Base-by-base conservation (phyloP, 2,113 vertebrate species). In the Phylloscopus trochilus region DNA sequence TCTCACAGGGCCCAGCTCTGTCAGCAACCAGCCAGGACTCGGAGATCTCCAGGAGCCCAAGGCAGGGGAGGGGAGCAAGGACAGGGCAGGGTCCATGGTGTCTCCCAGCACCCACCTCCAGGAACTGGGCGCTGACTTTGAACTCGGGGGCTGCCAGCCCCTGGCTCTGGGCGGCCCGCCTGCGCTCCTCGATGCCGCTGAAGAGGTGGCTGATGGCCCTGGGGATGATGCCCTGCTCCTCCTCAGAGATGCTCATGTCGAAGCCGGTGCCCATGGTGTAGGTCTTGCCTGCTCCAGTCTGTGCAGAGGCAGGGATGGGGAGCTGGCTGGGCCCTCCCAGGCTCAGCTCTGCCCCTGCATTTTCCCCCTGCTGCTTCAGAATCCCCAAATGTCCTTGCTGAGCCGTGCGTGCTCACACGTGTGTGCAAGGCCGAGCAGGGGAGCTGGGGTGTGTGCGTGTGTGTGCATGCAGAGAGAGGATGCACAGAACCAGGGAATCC, bases 121-220 rank as follows among this genome's bases (percentile, higher is more conserved):
- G 98, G 97, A 99, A 99, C 96, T 99, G 99, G 43, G 99, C 99
- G 87, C 98, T 99, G 98, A 99, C 99, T 99, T 99, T 99, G 96
- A 99, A 99, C 91, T 99, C 99, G 0, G 99, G 99, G 0, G 98
- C 98, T 0, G 98, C 97, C 41, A 88, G 11, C 1, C 98, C 98
- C 10, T 92, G 92, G 16, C 98, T 97, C 96, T 98, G 98, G 0
- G 99, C 98, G 1, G 66, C 97, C 4, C 21, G 70, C 91, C 93
- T 98, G 70, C 98, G 98, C 85, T 93, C 97, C 20, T 98, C 98
- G 16, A 99, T 99, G 81, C 99, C 99, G 15, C 98, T 95, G 73
- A 99, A 99, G 87, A 99, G 98, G 81, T 99, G 99, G 19, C 96
- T 89, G 19, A 99, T 99, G 49, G 99, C 99, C 28, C 99, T 97